Percentiles rank a stretch among this genome's conserved stretches.
Conservation (phyloP, 2,113 vertebrate species). For the Serinus canaria region DNA sequence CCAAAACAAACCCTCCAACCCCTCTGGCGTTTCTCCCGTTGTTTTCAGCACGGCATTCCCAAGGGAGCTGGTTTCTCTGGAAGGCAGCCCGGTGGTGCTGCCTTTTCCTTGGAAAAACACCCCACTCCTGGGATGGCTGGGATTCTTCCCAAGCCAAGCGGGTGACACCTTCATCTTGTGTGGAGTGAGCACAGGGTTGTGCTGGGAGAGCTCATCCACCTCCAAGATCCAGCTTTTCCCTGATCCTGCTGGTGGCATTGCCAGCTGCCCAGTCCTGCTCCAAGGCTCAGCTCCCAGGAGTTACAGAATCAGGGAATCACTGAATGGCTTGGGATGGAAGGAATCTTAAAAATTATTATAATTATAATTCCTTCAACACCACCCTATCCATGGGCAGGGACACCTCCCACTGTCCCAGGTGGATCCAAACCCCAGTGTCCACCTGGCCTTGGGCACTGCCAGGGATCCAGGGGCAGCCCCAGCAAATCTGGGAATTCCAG, state of each 20-base stretch:
- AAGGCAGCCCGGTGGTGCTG: not conserved
- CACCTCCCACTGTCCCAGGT: accelerated
- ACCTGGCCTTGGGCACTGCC: accelerated
- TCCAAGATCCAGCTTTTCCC: not conserved
- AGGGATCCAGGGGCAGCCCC: not conserved
- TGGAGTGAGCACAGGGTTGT: accelerated
- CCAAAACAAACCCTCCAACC: not conserved
- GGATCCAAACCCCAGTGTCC: not conserved
- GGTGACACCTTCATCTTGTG: accelerated
- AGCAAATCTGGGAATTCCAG: not conserved
- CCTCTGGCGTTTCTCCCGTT: not conserved
- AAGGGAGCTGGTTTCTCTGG: not conserved
- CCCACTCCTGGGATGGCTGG: accelerated
- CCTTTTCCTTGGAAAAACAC: not conserved
- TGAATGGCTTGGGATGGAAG: not conserved
- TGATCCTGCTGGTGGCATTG: not conserved
- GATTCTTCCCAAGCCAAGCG: not conserved
- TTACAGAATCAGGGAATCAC: not conserved
- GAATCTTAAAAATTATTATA: not conserved
- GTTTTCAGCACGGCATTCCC: not conserved
- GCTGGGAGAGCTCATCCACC: accelerated
- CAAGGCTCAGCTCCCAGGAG: not conserved
- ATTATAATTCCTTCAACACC: accelerated
- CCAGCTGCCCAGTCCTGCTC: not conserved
- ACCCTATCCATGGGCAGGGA: accelerated